Evolutionary conservation across 2,797 vertebrate species (phyloP).

Genomic region (Ispidina lecontei): DNA sequence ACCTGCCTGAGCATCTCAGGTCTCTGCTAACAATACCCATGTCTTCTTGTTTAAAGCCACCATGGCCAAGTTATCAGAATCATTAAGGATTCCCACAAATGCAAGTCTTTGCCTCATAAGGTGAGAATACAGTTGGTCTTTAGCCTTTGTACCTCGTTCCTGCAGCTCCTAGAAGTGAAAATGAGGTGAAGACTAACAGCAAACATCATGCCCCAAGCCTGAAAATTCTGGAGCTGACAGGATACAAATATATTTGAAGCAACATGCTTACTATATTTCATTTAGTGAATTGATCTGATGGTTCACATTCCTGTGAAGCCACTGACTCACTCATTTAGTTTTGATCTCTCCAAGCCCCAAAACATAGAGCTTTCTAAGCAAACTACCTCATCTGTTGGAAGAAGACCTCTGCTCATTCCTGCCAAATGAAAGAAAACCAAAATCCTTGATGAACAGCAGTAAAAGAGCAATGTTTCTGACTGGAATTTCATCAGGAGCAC

Average conservation of each 20-base stretch:
- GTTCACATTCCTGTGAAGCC: neutral
- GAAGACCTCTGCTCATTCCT: neutral
- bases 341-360: neutral
- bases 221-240: neutral
- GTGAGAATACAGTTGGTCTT: neutral
- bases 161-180: neutral
- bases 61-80: neutral
- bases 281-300: slow-evolving; percentile 4
- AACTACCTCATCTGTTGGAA: neutral
- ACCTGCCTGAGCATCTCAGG: fast-evolving
- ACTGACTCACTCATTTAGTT: neutral
- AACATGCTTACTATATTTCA: neutral
- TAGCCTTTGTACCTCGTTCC: neutral
- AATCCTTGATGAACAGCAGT: neutral
- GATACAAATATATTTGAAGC: neutral
- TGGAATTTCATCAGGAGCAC: neutral
- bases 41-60: neutral
- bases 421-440: neutral
- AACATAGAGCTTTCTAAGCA: neutral
- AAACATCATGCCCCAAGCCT: neutral
- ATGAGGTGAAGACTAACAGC: neutral
- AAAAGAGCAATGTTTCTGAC: neutral
- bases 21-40: neutral
- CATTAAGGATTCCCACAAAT: neutral
- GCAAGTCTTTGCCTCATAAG: neutral